Base-by-base conservation (phyloP, 2,113 vertebrate species). In the Bothrops jararaca region DNA sequence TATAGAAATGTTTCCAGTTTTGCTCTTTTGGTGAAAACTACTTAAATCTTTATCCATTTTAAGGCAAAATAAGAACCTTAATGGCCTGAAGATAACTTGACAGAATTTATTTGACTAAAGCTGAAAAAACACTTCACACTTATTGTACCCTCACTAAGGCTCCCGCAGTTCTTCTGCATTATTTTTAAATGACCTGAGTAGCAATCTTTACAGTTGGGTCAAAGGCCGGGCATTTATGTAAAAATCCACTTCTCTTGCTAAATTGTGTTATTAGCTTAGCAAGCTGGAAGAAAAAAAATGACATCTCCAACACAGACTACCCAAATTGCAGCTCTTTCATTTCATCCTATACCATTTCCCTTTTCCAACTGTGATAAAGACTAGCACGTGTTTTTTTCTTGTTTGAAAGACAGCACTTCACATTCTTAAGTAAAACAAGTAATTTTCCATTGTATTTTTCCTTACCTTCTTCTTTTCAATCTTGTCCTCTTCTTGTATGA, bases 201-300 rank as follows among this genome's bases (percentile, higher is more conserved):
- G 24, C 57, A 85, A 91, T 64, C 80, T 56, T n/a, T 11, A 50
- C 10, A 64, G 56, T n/a, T 89, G 74, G 34, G 91, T 86, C 80
- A 85, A 95, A 94, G 60, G 48, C 48, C 12, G 93, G 50, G 34
- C 92, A 13, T 58, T 94, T 93, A 54, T 58, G 89, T 64, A n/a
- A 91, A 89, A 45, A 91, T 92, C 22, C 92, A 90, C 64, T 45
- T 86, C 52, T 91, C 93, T 85, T 60, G 50, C 13, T 0, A 48
- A 69, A 69, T 57, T 91, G 91, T 85, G 89, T 8, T 58, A 86
- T 56, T 54, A 93, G 29, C 42, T 74, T 52, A 34, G 0, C 90
- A 29, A 80, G 4, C 60, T 89, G 52, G 94, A 86, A 7, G 93
- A 69, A 95, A 92, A 11, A 50, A 1, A 94, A 91, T 29, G 94